Percentiles rank a stretch among this genome's conserved stretches.
Evolutionary conservation across 2,113 vertebrate genomes (phyloP).

Genomic region (Tautogolabrus adspersus): DNA sequence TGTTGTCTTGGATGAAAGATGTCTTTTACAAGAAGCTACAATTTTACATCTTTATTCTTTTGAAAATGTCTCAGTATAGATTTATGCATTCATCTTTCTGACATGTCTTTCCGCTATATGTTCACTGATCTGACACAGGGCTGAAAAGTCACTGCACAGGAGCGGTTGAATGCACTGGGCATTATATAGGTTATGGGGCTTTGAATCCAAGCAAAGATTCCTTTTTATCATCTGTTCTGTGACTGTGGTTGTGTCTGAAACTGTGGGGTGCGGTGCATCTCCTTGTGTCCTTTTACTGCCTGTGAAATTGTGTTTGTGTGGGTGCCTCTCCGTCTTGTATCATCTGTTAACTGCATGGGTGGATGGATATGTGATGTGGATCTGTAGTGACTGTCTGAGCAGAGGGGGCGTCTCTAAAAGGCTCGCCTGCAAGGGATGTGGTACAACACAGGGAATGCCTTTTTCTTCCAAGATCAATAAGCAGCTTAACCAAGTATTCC

Average conservation of each 20-base stretch:
- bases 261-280: not conserved
- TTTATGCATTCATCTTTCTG: constrained; percentile 24
- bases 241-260: not conserved
- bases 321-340: constrained; percentile 10
- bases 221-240: not conserved
- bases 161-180: not conserved
- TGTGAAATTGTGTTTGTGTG: constrained; percentile 25
- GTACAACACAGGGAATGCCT: constrained; percentile 61
- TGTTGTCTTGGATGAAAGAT: not conserved
- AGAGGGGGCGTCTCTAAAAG: constrained; percentile 62
- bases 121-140: not conserved
- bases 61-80: constrained; percentile 19
- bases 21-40: not conserved
- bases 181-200: not conserved
- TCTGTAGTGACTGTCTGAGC: constrained; percentile 54
- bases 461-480: constrained; percentile 72
- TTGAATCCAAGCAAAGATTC: not conserved
- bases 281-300: constrained; percentile 1
- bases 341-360: constrained; percentile 39
- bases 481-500: constrained; percentile 76
- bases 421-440: constrained; percentile 35
- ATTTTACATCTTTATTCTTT: not conserved
- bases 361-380: constrained; percentile 64
- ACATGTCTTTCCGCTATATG: constrained; percentile 10
- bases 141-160: constrained; percentile 23